A percentile compares a stretch with the other conserved stretches of the same genome.
These are phyloP conservation scores for Cottoperca gobio DNA, from an alignment of 2,797 vertebrate genomes.

Conservation along the genomic window DNA sequence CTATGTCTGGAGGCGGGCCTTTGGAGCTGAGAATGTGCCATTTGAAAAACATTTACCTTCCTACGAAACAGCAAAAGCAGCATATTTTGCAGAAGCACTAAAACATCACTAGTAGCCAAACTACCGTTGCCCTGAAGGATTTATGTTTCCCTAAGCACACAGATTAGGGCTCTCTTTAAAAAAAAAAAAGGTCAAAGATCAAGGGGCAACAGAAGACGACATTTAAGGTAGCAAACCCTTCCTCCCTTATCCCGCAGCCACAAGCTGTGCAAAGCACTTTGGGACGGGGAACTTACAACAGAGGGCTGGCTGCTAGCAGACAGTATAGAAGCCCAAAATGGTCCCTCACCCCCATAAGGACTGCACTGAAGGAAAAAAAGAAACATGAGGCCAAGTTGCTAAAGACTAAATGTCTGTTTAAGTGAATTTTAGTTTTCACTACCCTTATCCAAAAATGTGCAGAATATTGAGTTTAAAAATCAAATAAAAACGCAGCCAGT, in stretches of 20 bases:
- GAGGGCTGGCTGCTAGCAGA: constrained; percentile 81
- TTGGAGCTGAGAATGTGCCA: not conserved
- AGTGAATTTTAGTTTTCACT: not conserved
- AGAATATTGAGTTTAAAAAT: not conserved
- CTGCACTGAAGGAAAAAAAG: constrained; percentile 82
- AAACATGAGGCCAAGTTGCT: constrained; percentile 67
- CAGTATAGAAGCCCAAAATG: constrained; percentile 83
- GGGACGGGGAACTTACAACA: constrained; percentile 83
- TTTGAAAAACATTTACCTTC: constrained; percentile 24
- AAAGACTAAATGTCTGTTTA: constrained; percentile 22
- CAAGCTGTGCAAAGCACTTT: constrained; percentile 85
- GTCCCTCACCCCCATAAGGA: constrained; percentile 83
- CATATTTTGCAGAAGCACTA: constrained; percentile 13
- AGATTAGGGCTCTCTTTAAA: constrained; percentile 1
- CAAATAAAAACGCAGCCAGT: not conserved
- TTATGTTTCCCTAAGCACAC: constrained; percentile 8
- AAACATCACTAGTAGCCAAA: constrained; percentile 1
- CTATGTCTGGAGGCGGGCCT: constrained; percentile 17
- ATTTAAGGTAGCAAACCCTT: constrained; percentile 32
- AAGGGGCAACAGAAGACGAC: constrained; percentile 31
- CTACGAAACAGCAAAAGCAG: not conserved
- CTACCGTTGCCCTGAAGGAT: not conserved
- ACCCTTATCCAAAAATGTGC: constrained; percentile 18
- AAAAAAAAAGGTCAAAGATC: constrained; percentile 18
- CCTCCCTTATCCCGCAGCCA: constrained; percentile 69